Evolutionary conservation across 2,113 vertebrate genomes (phyloP).

Genomic region (Entomyzon cyanotis): DNA sequence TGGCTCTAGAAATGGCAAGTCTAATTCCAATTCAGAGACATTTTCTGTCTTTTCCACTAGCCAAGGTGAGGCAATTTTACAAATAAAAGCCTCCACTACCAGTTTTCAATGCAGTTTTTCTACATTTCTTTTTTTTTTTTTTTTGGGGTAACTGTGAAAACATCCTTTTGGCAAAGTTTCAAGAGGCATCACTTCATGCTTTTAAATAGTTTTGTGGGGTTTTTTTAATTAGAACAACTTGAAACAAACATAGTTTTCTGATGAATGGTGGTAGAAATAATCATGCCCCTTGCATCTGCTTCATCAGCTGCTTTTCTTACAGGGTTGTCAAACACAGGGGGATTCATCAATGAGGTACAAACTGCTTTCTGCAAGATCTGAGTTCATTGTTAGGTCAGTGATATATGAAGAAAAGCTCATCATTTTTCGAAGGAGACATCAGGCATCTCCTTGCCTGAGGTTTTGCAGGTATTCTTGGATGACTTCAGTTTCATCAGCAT

Average conservation of each 20-base stretch:
- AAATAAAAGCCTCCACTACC: background rate
- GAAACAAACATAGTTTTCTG: background rate
- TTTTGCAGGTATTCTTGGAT: background rate
- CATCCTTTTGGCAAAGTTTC: background rate
- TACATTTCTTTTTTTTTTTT: background rate
- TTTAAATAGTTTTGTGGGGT: background rate
- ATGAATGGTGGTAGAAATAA: background rate
- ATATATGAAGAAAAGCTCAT: conserved; percentile 31
- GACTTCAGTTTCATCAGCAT: background rate
- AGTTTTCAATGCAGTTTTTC: background rate
- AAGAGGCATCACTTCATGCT: background rate
- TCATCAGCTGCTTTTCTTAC: conserved; percentile 36
- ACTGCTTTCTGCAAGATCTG: background rate
- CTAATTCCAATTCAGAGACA: background rate
- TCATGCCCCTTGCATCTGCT: background rate
- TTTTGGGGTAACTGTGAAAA: background rate
- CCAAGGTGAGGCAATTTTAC: background rate
- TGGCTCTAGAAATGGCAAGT: background rate
- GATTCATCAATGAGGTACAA: conserved; percentile 6
- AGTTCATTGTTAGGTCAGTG: conserved; percentile 38
- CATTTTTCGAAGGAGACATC: background rate
- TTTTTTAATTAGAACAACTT: background rate
- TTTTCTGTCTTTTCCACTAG: background rate
- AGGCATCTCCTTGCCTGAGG: background rate
- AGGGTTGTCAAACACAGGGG: background rate